Percentiles rank a stretch among this genome's conserved stretches.
Conservation (phyloP, 2,797 vertebrate species). For the Morus bassanus region DNA sequence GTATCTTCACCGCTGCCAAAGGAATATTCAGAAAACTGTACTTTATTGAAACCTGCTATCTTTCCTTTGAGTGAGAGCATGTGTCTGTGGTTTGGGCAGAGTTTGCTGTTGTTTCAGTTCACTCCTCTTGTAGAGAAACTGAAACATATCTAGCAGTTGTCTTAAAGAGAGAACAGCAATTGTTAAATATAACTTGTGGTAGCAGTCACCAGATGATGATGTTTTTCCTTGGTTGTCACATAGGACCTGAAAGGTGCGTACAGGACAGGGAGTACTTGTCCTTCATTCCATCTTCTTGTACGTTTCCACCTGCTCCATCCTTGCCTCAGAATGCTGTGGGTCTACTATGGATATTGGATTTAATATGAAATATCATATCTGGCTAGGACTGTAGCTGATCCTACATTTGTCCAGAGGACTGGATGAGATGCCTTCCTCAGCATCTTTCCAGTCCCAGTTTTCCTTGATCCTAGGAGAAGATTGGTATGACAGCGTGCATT, state of each 20-base stretch:
- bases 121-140: background rate
- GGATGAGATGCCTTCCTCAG: background rate
- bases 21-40: background rate
- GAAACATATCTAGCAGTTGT: background rate
- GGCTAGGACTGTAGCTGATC: background rate
- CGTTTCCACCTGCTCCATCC: background rate
- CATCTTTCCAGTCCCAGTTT: background rate
- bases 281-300: background rate
- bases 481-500: rapidly evolving
- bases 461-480: background rate
- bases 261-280: background rate
- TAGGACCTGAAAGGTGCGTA: background rate
- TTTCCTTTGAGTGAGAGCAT: background rate
- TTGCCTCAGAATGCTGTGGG: background rate
- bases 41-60: background rate
- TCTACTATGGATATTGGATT: background rate
- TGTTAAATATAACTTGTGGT: background rate
- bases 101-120: background rate
- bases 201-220: background rate
- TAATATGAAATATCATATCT: background rate
- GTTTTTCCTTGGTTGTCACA: background rate
- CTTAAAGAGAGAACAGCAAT: background rate
- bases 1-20: background rate
- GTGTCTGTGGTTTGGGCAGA: background rate
- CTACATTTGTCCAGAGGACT: background rate